Percentiles rank a stretch among this genome's conserved stretches.
These are phyloP conservation scores for Aldrovandia affinis DNA, from an alignment of 2,797 vertebrate species.

Conservation along the genomic window DNA sequence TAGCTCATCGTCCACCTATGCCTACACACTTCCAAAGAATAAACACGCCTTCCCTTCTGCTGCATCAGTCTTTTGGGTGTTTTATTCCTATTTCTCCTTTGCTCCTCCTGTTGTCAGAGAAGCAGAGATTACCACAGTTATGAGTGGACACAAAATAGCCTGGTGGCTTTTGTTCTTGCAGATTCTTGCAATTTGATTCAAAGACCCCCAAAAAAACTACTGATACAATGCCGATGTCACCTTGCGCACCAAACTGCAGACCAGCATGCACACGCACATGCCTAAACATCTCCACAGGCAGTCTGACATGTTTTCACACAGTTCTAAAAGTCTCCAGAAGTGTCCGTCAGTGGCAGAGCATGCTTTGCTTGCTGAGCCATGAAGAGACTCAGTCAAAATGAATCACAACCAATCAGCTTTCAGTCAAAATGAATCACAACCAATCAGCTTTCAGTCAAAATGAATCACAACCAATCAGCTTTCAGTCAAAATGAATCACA, in stretches of 20 bases:
- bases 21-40: not conserved
- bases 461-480: too few species aligned
- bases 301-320: not conserved
- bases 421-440: too few species aligned
- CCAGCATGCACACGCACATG: too few species aligned
- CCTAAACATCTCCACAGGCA: not conserved
- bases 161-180: not conserved
- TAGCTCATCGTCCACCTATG: too few species aligned
- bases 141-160: not conserved
- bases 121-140: not conserved
- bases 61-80: not conserved
- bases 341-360: not conserved
- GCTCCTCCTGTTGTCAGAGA: not conserved
- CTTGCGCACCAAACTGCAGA: not conserved
- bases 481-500: not conserved
- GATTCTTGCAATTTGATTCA: not conserved
- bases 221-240: not conserved
- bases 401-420: too few species aligned
- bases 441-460: too few species aligned
- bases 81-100: not conserved
- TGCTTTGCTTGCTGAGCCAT: not conserved
- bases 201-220: not conserved
- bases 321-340: not conserved
- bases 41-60: not conserved
- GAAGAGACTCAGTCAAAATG: too few species aligned